Evolutionary conservation across 2,113 vertebrate species (phyloP).

Genomic region (Anoura caudifer): DNA sequence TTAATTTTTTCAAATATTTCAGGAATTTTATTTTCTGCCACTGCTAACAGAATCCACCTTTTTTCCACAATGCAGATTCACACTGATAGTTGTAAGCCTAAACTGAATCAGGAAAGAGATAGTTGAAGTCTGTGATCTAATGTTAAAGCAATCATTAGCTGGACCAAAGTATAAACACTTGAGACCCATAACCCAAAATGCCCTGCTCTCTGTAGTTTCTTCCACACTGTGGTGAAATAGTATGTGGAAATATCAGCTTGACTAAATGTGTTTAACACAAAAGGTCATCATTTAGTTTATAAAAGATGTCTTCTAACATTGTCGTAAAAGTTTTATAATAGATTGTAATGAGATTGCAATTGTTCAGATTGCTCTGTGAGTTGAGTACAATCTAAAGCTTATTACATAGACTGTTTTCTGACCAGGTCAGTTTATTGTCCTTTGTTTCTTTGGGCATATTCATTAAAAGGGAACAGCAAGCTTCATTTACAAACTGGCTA

Average conservation of each 20-base stretch:
- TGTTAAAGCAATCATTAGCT: background rate
- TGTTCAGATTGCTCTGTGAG: background rate
- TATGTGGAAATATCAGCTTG: background rate
- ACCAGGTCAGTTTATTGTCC: background rate
- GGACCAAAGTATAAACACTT: background rate
- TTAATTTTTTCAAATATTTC: background rate
- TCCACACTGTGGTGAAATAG: background rate
- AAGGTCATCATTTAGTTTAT: background rate
- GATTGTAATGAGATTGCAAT: background rate
- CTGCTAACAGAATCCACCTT: background rate
- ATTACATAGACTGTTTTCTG: background rate
- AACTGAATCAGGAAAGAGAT: background rate
- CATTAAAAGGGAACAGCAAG: background rate
- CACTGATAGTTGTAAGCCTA: background rate
- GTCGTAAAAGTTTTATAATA: background rate
- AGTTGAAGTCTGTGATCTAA: background rate
- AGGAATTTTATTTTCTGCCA: conserved; percentile 12
- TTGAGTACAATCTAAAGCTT: background rate
- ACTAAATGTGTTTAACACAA: background rate
- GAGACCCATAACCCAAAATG: background rate
- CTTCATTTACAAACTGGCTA: background rate
- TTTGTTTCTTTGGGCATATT: background rate
- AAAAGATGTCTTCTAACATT: background rate
- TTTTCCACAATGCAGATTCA: background rate
- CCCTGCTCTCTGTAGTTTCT: background rate